Base-by-base conservation (phyloP, 2,888 invertebrate genomes). In the Torymus auratus region DNA sequence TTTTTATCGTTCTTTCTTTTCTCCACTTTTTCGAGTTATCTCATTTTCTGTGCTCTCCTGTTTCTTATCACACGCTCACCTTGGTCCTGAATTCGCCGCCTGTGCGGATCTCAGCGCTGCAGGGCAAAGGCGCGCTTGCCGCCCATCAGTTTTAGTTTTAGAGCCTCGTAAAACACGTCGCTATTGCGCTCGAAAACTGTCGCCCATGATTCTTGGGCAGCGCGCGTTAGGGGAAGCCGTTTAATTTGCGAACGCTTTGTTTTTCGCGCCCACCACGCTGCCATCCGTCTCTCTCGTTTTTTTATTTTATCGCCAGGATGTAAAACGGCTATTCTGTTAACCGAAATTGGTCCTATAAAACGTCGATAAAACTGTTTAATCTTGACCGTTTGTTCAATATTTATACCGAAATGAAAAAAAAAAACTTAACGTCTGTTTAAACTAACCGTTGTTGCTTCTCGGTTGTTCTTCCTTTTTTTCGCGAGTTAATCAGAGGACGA, bases 141-240 rank as follows among this genome's bases (percentile, higher is more conserved):
- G 65, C 41, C 74, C 75, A 68, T 76, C 75, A 76, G 68, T 68
- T 73, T 71, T 50, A n/a, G 62, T 64, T 79, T 79, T 69, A 79
- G 15, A 74, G 55, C 67, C 79, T 79, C 64, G 69, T 74, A 69
- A 74, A 74, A 69, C 74, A 76, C 56, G 58, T 64, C 65, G 65
- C 58, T 74, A 65, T 65, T 65, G 74, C 58, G 65, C 74, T 10
- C 58, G 55, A 50, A 60, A 70, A 60, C 50, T 74, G 65, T 74
- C 74, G 74, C 58, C 70, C 70, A 50, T 58, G 60, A 69, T 56
- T 69, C 69, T 69, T 13, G 13, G 55, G 12, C 58, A 41, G 41
- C 20, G 20, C 20, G 20, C 65, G 17, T 14, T 41, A 14, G 41
- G 41, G 41, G 50, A 62, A 70, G 20, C 71, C 65, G 58, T 71